Evolutionary conservation across 1,140 invertebrate genomes (phyloP), one percentile per base, ranked within the genome.

Genomic region (Lasioglossum baleicum): DNA sequence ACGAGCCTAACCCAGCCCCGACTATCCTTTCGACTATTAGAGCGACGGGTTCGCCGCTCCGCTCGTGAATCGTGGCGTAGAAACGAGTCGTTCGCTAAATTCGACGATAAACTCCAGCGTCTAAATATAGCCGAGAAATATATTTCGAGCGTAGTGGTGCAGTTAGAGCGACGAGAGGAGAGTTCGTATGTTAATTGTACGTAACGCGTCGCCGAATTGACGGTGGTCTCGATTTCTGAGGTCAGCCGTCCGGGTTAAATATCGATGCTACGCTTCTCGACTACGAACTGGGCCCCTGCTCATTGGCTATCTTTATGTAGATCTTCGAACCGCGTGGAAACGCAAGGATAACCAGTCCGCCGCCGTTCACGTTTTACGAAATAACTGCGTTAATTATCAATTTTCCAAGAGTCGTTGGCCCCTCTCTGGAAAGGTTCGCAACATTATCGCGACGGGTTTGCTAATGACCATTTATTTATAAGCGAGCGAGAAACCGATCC

Each of bases 311-410:
- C 84, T 53, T 26, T 60, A 71, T 31, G 51, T 66, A 60, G 61
- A 79, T 87, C 79, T 78, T 48, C 42, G 42, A 51, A 22, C 60
- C 61, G 58, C 65, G 53, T 56, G 40, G 67, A 70, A 75, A 84
- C 75, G 74, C 81, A 69, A 76, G 76, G 71, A 81, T 74, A 84
- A 71, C 82, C 58, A 69, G 85, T 83, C 85, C 81, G 75, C 71
- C 83, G 58, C 64, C 78, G 58, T 69, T 75, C 63, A 75, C 44
- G 22, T 64, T 26, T 64, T 44, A 60, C 71, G 35, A 35, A 67
- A 58, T 10, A 13, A 22, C 64, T 7, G n/a, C 5, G 15, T n/a
- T 22, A 15, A 35, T 31, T 44, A 7, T 15, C 17, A 20, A 48
- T 63, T 35, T 48, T 26, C 53, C 2, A 31, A 8, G n/a, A 22